These are phyloP conservation scores for Lycaena phlaeas DNA, from an alignment of 2,888 invertebrate species.

Conservation along the genomic window DNA sequence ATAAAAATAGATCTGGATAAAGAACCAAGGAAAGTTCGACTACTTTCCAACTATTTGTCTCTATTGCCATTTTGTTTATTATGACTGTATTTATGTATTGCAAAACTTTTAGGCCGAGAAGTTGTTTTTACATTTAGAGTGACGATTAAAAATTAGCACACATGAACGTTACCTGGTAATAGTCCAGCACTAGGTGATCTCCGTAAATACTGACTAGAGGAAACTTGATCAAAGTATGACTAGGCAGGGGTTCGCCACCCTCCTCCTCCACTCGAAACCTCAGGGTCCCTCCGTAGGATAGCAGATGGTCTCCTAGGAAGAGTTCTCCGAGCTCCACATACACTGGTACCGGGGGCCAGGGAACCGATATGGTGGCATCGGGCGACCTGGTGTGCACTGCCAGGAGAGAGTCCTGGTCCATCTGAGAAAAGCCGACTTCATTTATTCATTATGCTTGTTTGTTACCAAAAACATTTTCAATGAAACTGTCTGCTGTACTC, in stretches of 20 bases:
- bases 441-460: neutral
- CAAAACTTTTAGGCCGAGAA: no score
- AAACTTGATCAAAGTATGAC: constrained; percentile 74
- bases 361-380: constrained; percentile 50
- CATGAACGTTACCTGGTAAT: constrained; percentile 71
- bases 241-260: constrained; percentile 68
- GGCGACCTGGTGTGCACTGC: constrained; percentile 50
- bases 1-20: no score
- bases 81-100: no score
- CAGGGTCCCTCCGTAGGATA: constrained; percentile 92
- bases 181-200: constrained; percentile 82
- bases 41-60: no score
- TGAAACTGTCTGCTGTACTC: no score
- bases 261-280: constrained; percentile 83
- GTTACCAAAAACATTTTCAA: no score
- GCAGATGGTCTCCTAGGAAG: constrained; percentile 89
- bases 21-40: no score
- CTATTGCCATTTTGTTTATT: no score
- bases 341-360: constrained; percentile 75
- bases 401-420: constrained; percentile 50
- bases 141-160: no score
- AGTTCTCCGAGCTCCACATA: constrained; percentile 87
- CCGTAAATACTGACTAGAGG: constrained; percentile 89
- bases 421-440: constrained; percentile 25
- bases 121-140: no score